Evolutionary conservation across 2,113 vertebrate species (phyloP).

Genomic region (Lophius piscatorius): DNA sequence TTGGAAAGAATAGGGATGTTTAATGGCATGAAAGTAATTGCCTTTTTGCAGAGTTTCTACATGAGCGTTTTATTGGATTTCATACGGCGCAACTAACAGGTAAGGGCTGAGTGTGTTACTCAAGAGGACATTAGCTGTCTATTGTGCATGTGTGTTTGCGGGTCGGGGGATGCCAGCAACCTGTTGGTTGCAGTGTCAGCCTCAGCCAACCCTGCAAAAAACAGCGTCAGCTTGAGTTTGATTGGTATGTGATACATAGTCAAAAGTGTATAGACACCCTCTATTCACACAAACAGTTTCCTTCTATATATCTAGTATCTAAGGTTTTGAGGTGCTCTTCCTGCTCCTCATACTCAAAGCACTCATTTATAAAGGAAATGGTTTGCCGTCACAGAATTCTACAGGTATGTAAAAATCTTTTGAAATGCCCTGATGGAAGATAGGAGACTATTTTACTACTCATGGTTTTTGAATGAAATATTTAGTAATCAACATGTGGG

Average conservation of each 20-base stretch:
- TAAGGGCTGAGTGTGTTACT: background rate
- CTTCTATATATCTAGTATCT: background rate
- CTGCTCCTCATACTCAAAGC: background rate
- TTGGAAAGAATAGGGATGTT: slow-evolving; percentile 34
- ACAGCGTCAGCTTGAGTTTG: too few species aligned
- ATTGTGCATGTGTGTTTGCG: too few species aligned
- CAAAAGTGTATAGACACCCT: too few species aligned
- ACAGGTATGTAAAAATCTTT: background rate
- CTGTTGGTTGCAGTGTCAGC: slow-evolving; percentile 6
- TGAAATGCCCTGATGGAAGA: too few species aligned
- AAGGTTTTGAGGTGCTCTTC: background rate
- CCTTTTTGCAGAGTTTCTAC: background rate
- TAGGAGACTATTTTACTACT: background rate
- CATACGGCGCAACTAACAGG: background rate
- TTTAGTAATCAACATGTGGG: background rate
- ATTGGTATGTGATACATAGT: too few species aligned
- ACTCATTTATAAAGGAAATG: background rate
- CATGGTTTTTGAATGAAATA: background rate
- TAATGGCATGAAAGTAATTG: slow-evolving; percentile 4
- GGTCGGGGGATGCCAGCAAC: background rate
- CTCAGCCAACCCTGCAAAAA: background rate
- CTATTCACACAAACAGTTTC: background rate
- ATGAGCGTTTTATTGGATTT: slow-evolving; percentile 4
- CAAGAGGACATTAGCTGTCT: background rate
- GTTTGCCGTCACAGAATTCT: background rate